A percentile compares a stretch with the other conserved stretches of the same genome.
Evolutionary conservation across 2,113 vertebrate genomes (phyloP).

Genomic region (Mesocricetus auratus): DNA sequence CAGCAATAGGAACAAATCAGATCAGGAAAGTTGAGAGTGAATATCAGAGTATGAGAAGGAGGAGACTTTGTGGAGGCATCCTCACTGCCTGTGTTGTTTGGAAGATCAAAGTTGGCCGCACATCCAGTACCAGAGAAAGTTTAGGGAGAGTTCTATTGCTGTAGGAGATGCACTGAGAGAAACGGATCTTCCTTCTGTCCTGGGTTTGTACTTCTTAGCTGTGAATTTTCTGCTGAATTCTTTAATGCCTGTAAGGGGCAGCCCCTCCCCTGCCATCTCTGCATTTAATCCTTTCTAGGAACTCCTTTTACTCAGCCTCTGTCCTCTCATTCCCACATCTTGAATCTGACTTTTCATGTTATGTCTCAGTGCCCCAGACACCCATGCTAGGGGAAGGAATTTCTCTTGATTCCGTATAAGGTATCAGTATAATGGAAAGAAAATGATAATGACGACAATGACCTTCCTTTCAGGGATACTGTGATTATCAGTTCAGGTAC

Average conservation of each 20-base stretch:
- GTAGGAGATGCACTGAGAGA: background rate
- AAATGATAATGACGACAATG: no score
- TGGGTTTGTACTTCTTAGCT: background rate
- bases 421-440: background rate
- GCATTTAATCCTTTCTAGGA: background rate
- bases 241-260: background rate
- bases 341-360: background rate
- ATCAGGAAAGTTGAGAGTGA: background rate
- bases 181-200: background rate
- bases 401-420: background rate
- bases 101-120: background rate
- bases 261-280: background rate
- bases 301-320: background rate
- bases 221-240: background rate
- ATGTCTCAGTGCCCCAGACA: background rate
- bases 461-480: background rate
- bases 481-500: background rate
- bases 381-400: background rate
- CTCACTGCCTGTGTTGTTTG: background rate
- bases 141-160: background rate
- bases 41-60: background rate
- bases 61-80: background rate
- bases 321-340: background rate
- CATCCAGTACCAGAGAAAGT: background rate
- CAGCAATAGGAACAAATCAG: background rate